Conservation (phyloP, 2,888 invertebrate genomes). For the Apoda limacodes region DNA sequence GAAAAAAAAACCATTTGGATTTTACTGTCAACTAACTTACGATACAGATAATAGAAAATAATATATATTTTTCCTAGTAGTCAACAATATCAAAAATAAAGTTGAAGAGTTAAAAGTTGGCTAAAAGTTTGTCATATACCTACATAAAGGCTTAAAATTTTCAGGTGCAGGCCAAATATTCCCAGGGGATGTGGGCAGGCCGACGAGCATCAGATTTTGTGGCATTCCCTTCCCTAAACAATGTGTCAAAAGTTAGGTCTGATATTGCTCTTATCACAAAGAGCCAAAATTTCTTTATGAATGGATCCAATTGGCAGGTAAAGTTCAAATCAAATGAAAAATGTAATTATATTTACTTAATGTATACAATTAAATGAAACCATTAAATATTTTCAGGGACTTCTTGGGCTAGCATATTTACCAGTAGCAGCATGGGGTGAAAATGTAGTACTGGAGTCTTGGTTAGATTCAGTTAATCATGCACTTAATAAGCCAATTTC, state of each 20-base stretch:
- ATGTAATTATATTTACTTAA: no score
- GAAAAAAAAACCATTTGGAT: no score
- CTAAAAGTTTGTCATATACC: not conserved
- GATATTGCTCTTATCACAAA: slow-evolving; percentile 69
- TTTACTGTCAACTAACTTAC: no score
- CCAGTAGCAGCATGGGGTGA: slow-evolving; percentile 54
- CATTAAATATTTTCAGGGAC: slow-evolving; percentile 58
- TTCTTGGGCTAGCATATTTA: slow-evolving; percentile 70
- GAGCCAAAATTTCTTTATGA: slow-evolving; percentile 70
- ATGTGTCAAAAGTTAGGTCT: slow-evolving; percentile 50
- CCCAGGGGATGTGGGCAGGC: slow-evolving; percentile 71
- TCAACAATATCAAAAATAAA: not conserved
- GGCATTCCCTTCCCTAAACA: slow-evolving; percentile 45
- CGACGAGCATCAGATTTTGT: slow-evolving; percentile 63
- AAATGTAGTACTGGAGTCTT: slow-evolving; percentile 42
- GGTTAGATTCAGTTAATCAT: slow-evolving; percentile 50
- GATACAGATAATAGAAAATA: not conserved
- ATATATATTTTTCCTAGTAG: not conserved
- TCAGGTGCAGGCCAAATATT: slow-evolving; percentile 62
- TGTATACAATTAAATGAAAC: no score
- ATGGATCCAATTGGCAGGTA: slow-evolving; percentile 73
- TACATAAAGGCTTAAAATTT: slow-evolving; percentile 7
- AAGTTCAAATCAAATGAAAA: slow-evolving; percentile 11
- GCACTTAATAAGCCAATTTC: slow-evolving; percentile 42
- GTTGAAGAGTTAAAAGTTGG: no score